Base-by-base conservation (phyloP, 2,888 invertebrate genomes). In the Tuberolachnus salignus region DNA sequence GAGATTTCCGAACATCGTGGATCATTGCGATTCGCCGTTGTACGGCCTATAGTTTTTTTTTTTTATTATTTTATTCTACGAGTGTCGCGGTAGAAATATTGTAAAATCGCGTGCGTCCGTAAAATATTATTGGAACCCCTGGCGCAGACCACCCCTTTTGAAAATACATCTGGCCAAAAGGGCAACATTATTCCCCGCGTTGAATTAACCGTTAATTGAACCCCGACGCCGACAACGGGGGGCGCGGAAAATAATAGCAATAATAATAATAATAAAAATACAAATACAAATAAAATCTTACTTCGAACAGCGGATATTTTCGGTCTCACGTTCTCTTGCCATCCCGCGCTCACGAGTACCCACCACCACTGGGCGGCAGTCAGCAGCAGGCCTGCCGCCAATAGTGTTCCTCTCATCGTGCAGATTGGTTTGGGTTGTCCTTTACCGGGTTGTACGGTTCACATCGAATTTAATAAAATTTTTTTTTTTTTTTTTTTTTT, bases 241-340 rank as follows among this genome's bases (percentile, higher is more conserved):
- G 11, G 16, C 3, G 34, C 34, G 34, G 6, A 34, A 34, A 4
- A 34, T 4, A 34, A 34, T 34, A 34, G 6, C 6, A 34, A 34
- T 34, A 34, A 34, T 34, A 34, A 34, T 34, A 34, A 34, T 34
- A 34, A 34, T 34, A 6, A 34, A 3, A 6, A 34, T 34, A 6
- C 3, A 4, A 44, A 55, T 2, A 26, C 23, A 71, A 59, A 71
- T 8, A 23, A 1, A 21, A 46, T n/a, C 78, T 78, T 34, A 78
- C 78, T 78, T 78, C 78, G 57, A 59, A 78, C 59, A 14, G 78
- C 78, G 8, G 78, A 78, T 78, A 78, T 78, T 78, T 78, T 78
- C 21, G 78, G 78, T 69, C 78, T 49, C 67, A 78, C 78, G 59
- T 78, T 78, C 21, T 78, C 78, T 69, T 78, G 78, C 78, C 78